phyloP scores from a whole-genome alignment of 2,888 invertebrate genomes.

The Leucania comma region DNA sequence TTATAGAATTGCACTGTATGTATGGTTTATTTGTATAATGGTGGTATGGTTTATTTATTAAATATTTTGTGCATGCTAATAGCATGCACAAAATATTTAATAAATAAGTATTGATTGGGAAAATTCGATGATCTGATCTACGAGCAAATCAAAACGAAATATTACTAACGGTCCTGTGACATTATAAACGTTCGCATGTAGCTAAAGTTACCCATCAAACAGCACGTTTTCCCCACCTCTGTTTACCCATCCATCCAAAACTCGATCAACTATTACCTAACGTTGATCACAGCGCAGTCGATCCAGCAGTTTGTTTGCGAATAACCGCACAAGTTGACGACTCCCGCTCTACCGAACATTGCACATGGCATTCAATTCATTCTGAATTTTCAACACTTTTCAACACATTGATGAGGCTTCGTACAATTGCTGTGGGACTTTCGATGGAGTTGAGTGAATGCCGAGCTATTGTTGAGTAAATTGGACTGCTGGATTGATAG shows the following conservation, averaged over 20 bases:
- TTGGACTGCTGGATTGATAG: conserved; percentile 47
- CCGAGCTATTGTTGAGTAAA: conserved; percentile 47
- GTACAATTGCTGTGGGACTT: conserved; percentile 52
- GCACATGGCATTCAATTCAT: conserved; percentile 47
- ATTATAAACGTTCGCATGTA: neutral
- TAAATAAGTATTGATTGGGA: neutral
- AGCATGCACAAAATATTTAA: no score
- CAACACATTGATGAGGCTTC: conserved; percentile 29
- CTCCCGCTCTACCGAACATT: conserved; percentile 9
- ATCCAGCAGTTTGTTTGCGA: conserved; percentile 52
- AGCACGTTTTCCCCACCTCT: conserved; percentile 4
- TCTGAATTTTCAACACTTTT: conserved; percentile 53
- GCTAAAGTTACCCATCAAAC: neutral
- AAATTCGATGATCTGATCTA: neutral
- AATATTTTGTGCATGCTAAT: no score
- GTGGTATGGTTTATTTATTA: no score
- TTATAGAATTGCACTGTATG: no score
- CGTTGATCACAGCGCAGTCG: conserved; percentile 41
- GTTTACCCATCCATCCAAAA: conserved; percentile 35
- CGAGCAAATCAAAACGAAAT: neutral
- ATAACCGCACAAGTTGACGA: conserved; percentile 51
- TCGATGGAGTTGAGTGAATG: conserved; percentile 33
- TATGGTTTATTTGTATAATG: no score
- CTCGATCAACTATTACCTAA: conserved; percentile 45
- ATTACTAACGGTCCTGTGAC: neutral